phyloP scores from a whole-genome alignment of 2,797 vertebrate species.

The Chaetophractus vellerosus region DNA sequence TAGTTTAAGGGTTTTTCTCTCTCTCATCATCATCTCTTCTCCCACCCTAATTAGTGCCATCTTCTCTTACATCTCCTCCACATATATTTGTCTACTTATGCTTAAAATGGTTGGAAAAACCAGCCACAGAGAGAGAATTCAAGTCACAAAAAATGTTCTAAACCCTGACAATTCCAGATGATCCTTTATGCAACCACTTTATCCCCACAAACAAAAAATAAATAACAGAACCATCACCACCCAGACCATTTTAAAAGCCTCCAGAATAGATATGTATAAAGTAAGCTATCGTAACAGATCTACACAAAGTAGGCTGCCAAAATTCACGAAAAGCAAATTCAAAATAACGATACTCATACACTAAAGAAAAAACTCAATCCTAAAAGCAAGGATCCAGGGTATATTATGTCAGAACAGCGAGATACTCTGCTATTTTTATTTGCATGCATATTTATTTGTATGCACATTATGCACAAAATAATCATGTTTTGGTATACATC shows the following conservation, averaged over 20 bases:
- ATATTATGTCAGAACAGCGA: neutral
- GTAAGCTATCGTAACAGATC: neutral
- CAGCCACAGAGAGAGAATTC: neutral
- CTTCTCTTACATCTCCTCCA: neutral
- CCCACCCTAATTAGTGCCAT: neutral
- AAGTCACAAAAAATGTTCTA: constrained; percentile 52
- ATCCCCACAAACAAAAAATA: constrained; percentile 35
- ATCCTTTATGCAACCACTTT: constrained; percentile 40
- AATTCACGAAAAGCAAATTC: constrained; percentile 8
- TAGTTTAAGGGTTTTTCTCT: neutral
- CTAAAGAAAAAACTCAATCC: neutral
- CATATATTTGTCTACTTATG: neutral
- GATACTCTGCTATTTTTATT: neutral
- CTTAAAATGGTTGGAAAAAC: neutral
- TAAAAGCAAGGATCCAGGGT: neutral
- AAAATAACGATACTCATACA: constrained; percentile 16
- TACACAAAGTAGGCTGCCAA: neutral
- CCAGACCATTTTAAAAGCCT: constrained; percentile 3
- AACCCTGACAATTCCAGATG: neutral
- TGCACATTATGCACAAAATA: neutral
- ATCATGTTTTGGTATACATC: neutral
- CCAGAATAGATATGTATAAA: neutral
- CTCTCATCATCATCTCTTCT: neutral
- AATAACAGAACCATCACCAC: neutral
- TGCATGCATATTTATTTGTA: neutral